Evolutionary conservation across 2,113 vertebrate genomes (phyloP).

Genomic region (Gymnocephalus cernua): DNA sequence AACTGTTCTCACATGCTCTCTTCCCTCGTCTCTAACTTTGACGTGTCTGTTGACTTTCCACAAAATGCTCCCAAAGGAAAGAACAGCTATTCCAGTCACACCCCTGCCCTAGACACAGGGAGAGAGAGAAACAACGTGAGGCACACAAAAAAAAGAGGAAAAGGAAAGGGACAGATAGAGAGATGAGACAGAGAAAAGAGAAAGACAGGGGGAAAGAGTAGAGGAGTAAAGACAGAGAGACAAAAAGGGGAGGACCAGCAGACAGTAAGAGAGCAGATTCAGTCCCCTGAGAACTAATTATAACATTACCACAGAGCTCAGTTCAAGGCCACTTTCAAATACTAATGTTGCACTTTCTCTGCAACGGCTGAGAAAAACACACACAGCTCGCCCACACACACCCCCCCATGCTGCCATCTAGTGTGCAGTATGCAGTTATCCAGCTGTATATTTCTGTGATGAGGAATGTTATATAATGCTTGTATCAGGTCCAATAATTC

Average conservation of each 20-base stretch:
- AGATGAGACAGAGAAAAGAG: not conserved
- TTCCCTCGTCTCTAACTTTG: not conserved
- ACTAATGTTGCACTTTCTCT: conserved; percentile 25
- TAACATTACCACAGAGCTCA: conserved; percentile 39
- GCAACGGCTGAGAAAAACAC: not conserved
- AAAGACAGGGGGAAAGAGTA: not conserved
- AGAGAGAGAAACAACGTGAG: not conserved
- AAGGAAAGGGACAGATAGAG: not conserved
- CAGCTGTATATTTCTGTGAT: not conserved
- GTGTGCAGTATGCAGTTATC: not conserved
- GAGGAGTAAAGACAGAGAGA: not conserved
- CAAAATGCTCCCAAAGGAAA: conserved; percentile 28
- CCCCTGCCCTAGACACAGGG: not conserved
- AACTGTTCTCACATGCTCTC: not conserved
- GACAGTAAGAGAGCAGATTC: conserved; percentile 19
- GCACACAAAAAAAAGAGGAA: not conserved
- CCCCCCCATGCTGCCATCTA: conserved; percentile 24
- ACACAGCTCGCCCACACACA: not conserved
- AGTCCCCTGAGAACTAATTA: conserved; percentile 64
- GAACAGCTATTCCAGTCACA: not conserved
- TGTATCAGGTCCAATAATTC: not conserved
- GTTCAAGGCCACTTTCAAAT: conserved; percentile 50
- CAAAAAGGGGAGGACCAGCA: conserved; percentile 19
- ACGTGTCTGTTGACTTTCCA: conserved; percentile 15
- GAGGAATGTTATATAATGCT: not conserved